phyloP scores from a whole-genome alignment of 2,888 invertebrate species.

The Dorcus parallelipipedus region DNA sequence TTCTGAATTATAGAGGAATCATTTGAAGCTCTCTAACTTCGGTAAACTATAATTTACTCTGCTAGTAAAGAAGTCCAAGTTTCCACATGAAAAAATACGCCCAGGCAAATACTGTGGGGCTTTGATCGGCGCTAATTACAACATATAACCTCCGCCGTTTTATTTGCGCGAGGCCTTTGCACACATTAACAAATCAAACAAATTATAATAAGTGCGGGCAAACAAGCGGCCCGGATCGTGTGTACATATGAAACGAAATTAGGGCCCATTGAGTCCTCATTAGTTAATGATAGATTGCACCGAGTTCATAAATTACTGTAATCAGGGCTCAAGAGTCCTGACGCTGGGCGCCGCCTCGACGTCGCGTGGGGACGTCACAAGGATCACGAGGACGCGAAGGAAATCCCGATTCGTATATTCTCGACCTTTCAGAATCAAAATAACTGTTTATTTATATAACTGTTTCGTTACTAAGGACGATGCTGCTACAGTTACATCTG shows the following conservation, averaged over 20 bases:
- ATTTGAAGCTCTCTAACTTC: too few species aligned
- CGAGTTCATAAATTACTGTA: conserved; percentile 34
- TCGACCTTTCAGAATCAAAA: too few species aligned
- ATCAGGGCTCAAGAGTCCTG: conserved; percentile 22
- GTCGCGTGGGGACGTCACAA: conserved; percentile 9
- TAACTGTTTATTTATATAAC: too few species aligned
- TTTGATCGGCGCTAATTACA: conserved; percentile 16
- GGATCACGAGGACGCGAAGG: too few species aligned
- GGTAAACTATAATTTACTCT: too few species aligned
- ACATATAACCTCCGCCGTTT: conserved; percentile 11
- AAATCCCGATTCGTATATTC: too few species aligned
- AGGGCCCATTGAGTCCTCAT: conserved; percentile 43
- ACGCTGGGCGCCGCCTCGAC: conserved; percentile 21
- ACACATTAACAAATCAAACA: conserved; percentile 38
- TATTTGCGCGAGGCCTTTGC: conserved; percentile 14
- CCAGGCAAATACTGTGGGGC: neutral
- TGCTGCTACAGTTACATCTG: too few species aligned
- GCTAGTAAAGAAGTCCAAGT: too few species aligned
- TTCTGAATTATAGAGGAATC: too few species aligned
- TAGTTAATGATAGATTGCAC: conserved; percentile 43
- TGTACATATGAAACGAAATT: conserved; percentile 27
- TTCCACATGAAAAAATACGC: too few species aligned
- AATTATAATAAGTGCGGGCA: conserved; percentile 38
- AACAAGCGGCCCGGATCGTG: conserved; percentile 29
- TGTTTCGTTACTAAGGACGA: too few species aligned